Conservation (phyloP, 1,140 invertebrate genomes). For the Myzus persicae region DNA sequence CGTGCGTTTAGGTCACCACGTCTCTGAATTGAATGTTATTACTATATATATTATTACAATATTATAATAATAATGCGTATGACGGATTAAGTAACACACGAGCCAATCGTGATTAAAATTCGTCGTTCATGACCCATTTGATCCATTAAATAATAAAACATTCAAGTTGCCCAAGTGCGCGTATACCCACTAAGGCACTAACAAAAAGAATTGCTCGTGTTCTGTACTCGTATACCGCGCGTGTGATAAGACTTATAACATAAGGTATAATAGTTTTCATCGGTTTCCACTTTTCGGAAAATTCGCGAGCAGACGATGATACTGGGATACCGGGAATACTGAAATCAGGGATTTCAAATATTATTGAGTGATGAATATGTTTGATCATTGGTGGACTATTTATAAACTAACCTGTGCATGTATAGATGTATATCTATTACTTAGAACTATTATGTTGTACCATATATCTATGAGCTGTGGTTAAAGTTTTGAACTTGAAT, state of each 20-base stretch:
- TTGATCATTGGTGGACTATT: background rate
- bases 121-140: slow-evolving; percentile 58
- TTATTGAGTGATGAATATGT: too few relatives aligned
- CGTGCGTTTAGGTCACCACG: slow-evolving; percentile 47
- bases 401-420: background rate
- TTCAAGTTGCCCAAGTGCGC: slow-evolving; percentile 9
- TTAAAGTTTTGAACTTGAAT: background rate
- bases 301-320: background rate
- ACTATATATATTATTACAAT: background rate
- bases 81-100: slow-evolving; percentile 55
- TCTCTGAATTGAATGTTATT: slow-evolving; percentile 44
- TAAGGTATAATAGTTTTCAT: background rate
- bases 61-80: slow-evolving; percentile 23
- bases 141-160: slow-evolving; percentile 50
- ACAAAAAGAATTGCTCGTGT: background rate
- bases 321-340: background rate
- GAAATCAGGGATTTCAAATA: background rate
- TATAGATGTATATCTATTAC: background rate
- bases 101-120: slow-evolving; percentile 54
- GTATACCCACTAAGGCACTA: background rate
- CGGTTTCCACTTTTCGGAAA: background rate
- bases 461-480: background rate
- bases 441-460: background rate
- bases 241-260: background rate
- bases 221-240: background rate